A percentile compares a stretch with the other conserved stretches of the same genome.
Evolutionary conservation across 1,140 invertebrate genomes (phyloP).

Genomic region (Gonioctena quinquepunctata): DNA sequence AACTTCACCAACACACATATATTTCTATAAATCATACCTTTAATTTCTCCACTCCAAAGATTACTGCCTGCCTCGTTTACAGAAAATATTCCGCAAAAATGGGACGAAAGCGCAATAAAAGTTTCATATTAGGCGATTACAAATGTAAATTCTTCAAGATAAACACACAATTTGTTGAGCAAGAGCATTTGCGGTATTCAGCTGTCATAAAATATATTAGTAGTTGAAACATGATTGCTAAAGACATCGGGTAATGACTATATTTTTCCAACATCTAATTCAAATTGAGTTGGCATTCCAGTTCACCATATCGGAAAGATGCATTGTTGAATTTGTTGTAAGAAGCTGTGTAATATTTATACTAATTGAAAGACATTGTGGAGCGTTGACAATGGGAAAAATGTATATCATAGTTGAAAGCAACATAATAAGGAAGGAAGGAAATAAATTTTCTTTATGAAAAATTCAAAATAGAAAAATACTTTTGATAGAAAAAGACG

Average conservation of each 20-base stretch:
- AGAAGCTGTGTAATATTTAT: no score
- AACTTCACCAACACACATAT: no score
- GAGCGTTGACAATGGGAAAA: no score
- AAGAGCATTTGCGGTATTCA: not conserved
- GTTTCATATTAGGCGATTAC: not conserved
- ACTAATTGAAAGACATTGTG: not conserved
- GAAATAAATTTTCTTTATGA: no score
- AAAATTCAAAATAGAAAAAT: no score
- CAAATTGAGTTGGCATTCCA: not conserved
- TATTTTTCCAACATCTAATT: constrained; percentile 4
- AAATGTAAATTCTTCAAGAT: not conserved
- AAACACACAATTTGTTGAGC: not conserved
- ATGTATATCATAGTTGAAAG: no score
- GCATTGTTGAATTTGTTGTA: not conserved
- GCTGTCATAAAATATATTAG: not conserved
- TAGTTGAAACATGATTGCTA: not conserved
- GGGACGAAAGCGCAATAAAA: not conserved
- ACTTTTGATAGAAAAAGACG: no score
- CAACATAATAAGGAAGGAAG: no score
- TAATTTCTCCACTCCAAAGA: no score
- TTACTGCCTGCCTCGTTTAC: not conserved
- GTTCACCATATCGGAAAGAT: constrained; percentile 3
- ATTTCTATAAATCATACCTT: no score
- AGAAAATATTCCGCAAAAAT: not conserved
- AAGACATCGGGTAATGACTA: not conserved